Conservation (phyloP, 2,113 vertebrate species). For the Paratilapia polleni region DNA sequence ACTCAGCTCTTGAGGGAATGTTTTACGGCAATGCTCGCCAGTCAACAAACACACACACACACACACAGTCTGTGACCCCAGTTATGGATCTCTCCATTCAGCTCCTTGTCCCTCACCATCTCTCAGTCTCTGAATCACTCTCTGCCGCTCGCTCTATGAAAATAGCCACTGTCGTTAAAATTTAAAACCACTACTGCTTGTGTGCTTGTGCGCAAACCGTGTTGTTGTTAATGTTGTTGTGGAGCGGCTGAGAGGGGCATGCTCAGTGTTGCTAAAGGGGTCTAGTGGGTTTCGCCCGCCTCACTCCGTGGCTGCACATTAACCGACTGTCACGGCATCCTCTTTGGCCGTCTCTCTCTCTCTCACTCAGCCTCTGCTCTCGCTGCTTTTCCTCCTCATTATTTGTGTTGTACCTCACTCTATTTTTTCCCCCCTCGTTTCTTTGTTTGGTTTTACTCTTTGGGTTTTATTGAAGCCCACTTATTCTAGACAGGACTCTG, state of each 20-base stretch:
- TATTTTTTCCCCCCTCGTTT: background rate
- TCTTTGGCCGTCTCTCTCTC: background rate
- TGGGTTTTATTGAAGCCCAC: constrained; percentile 38
- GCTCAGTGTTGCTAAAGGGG: constrained; percentile 41
- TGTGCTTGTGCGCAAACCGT: constrained; percentile 47
- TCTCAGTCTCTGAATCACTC: constrained; percentile 56
- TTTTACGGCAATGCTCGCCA: constrained; percentile 3
- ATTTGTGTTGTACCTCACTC: constrained; percentile 9
- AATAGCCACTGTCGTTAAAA: constrained; percentile 63
- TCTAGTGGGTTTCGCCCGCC: constrained; percentile 42
- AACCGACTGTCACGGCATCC: constrained; percentile 58
- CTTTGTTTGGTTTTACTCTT: constrained; percentile 43
- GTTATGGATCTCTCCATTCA: constrained; percentile 54
- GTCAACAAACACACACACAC: constrained; percentile 2
- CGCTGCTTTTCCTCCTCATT: background rate
- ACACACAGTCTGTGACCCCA: constrained; percentile 36
- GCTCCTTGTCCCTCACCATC: constrained; percentile 39
- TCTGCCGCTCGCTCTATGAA: constrained; percentile 32
- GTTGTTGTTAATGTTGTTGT: constrained; percentile 50
- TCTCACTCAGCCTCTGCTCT: background rate
- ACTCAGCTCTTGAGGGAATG: constrained; percentile 23
- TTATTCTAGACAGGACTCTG: constrained; percentile 30
- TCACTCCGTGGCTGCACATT: constrained; percentile 43
- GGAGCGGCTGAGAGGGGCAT: constrained; percentile 41
- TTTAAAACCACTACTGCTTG: constrained; percentile 57